Percentiles rank a stretch among this genome's conserved stretches.
These are phyloP conservation scores for Tipula vernalis DNA, from an alignment of 2,888 invertebrate genomes.

Conservation along the genomic window DNA sequence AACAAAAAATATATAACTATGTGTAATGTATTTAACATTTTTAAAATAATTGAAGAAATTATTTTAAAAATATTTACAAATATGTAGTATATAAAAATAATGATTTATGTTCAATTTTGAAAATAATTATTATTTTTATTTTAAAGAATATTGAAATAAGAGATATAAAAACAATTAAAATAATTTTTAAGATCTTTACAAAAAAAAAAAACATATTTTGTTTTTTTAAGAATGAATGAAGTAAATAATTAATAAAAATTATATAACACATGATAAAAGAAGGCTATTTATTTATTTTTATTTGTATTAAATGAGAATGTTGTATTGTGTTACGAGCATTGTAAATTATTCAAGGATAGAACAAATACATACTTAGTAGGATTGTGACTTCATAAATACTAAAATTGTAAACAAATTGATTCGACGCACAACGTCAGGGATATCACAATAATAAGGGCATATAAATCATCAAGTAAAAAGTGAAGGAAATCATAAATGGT, in stretches of 20 bases:
- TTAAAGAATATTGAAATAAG: background rate
- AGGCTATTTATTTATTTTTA: background rate
- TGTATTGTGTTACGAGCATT: background rate
- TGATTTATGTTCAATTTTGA: background rate
- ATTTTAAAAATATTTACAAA: background rate
- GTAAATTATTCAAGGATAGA: too few species aligned
- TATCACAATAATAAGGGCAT: too few species aligned
- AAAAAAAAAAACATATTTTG: background rate
- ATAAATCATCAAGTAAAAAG: too few species aligned
- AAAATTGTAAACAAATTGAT: too few species aligned
- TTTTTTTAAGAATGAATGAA: background rate
- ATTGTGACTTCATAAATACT: too few species aligned
- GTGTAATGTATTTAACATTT: background rate
- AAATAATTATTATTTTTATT: background rate
- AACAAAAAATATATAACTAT: background rate
- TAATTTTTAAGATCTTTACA: background rate
- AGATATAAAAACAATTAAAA: background rate
- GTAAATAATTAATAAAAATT: background rate
- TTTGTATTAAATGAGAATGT: background rate
- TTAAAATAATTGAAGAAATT: background rate
- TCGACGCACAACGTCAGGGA: too few species aligned
- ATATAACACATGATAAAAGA: background rate
- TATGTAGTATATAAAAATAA: background rate
- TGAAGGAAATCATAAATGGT: too few species aligned
- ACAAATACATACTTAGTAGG: too few species aligned